Evolutionary conservation across 2,797 vertebrate species (phyloP).

Genomic region (Poecilia gillii): DNA sequence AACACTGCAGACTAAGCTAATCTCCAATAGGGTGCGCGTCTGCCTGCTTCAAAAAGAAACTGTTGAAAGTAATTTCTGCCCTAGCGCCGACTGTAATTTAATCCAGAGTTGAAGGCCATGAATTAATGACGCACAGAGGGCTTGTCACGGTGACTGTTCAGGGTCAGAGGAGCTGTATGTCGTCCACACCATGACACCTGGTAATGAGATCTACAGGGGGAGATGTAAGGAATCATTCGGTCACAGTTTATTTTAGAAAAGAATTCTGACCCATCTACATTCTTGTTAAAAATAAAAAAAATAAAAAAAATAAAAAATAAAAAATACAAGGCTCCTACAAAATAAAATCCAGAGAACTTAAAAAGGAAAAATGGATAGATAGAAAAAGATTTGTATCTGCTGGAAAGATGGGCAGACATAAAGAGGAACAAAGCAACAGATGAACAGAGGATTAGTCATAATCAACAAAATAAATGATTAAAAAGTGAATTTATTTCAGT

Average conservation of each 20-base stretch:
- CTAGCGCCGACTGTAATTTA: slow-evolving; percentile 59
- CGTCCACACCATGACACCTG: slow-evolving; percentile 44
- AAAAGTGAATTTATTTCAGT: too few species aligned
- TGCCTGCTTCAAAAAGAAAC: slow-evolving; percentile 33
- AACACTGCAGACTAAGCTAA: slow-evolving; percentile 39
- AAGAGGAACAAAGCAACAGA: background rate
- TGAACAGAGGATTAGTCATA: background rate
- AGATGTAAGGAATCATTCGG: background rate
- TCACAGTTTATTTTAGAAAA: background rate
- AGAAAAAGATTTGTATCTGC: background rate
- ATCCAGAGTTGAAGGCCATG: slow-evolving; percentile 71
- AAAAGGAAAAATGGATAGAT: background rate
- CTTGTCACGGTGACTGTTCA: slow-evolving; percentile 21
- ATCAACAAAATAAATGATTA: too few species aligned
- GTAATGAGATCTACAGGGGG: slow-evolving; percentile 30
- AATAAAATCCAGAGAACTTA: background rate
- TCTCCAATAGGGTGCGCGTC: slow-evolving; percentile 2
- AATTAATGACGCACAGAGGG: slow-evolving; percentile 68
- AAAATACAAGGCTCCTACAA: background rate
- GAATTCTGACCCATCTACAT: background rate
- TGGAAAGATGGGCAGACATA: background rate
- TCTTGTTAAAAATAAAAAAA: background rate
- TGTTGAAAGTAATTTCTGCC: slow-evolving; percentile 54
- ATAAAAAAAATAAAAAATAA: too few species aligned
- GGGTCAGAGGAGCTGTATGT: slow-evolving; percentile 55